Evolutionary conservation across 2,888 invertebrate genomes (phyloP), one percentile per base, ranked within the genome.

Genomic region (Trichopria drosophilae): DNA sequence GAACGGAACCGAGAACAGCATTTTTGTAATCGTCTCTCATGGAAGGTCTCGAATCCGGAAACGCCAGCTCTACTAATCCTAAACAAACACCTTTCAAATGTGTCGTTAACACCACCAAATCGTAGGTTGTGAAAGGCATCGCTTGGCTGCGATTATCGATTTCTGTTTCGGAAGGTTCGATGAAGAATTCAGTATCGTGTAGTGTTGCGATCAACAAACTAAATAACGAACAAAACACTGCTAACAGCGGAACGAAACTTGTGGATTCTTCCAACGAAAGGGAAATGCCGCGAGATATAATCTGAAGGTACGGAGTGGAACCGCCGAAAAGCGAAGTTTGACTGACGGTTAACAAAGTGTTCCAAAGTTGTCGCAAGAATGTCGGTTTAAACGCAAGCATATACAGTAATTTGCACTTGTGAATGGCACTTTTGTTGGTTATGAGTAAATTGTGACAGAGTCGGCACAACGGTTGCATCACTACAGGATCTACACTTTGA

Each of bases 381-480:
- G 82, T 77, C 0, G 88, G 86, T 67, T 87, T 88, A 68, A 91
- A 89, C 0, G 90, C 89, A 60, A 92, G 73, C 41, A 88, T 87
- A 71, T 90, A 90, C 3, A 92, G 76, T 41, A 92, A 75, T 67
- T 90, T 88, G 77, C 88, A 90, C 69, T 89, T 90, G 71, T 91
- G 90, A 60, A 93, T 81, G 1, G 92, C 88, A 71, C 88, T 81
- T 70, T 86, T 86, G 69, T 90, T 87, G 62, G 89, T 87, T 59
- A 90, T 80, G 69, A 94, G 78, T 40, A 94, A 78, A 75, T 90
- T 87, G 76, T 94, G 91, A 67, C 92, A 92, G 43, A 94, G 82
- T 69, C 85, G 82, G 55, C 88, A 88, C 53, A 91, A 77, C 9
- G 83, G 81, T 61, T 85, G 83, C 35, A 90, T 75, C 16, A 86